phyloP scores from a whole-genome alignment of 2,797 vertebrate genomes.

The Halcyon badia region DNA sequence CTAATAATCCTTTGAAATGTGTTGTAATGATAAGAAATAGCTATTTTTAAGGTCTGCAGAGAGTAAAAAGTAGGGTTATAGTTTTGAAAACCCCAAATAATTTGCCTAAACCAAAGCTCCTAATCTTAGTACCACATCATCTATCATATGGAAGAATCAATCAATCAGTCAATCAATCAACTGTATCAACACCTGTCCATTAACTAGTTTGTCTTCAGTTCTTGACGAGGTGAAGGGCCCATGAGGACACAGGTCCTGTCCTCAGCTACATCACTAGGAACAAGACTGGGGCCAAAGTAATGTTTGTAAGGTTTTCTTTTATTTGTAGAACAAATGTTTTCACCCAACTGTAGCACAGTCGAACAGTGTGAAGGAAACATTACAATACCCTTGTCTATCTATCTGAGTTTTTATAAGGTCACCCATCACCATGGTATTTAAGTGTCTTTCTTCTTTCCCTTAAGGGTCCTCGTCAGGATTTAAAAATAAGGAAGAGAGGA shows the following conservation, averaged over 20 bases:
- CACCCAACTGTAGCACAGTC: conserved; percentile 3
- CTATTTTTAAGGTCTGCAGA: rapidly evolving
- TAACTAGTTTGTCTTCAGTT: not conserved
- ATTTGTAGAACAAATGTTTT: conserved; percentile 68
- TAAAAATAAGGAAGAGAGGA: conserved; percentile 49
- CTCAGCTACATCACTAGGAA: not conserved
- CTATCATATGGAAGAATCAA: not conserved
- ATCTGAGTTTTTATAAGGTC: conserved; percentile 66
- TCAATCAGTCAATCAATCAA: not conserved
- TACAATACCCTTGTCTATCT: conserved; percentile 29
- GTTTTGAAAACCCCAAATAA: not conserved
- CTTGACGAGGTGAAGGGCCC: not conserved
- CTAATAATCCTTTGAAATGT: not conserved
- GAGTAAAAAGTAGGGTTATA: not conserved
- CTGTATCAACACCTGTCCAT: not conserved
- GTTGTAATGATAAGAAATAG: not conserved
- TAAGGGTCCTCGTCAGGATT: conserved; percentile 36
- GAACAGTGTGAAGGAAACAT: conserved; percentile 29
- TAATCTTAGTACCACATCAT: not conserved
- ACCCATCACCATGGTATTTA: conserved; percentile 31
- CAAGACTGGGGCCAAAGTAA: not conserved
- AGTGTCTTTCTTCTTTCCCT: conserved; percentile 64
- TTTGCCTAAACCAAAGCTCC: not conserved
- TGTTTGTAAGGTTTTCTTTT: conserved; percentile 53
- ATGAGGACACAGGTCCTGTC: not conserved